Base-by-base conservation (phyloP, 2,797 vertebrate species). In the Buceros bicornis region DNA sequence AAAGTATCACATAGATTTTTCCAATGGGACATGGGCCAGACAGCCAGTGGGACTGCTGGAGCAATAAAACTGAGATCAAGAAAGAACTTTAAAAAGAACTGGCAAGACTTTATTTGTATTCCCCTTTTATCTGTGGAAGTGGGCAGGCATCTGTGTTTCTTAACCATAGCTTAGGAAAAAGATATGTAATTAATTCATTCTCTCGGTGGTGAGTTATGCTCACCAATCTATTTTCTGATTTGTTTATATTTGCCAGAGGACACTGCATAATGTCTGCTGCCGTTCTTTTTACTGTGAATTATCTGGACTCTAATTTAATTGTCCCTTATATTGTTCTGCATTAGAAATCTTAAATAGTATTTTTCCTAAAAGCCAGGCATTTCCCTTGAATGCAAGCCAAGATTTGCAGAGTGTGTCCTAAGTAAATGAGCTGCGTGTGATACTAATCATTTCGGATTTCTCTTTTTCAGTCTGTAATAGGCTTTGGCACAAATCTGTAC, bases 191-290 rank as follows among this genome's bases (percentile, higher is more conserved):
- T 79, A 67, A 67, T 90, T 85, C 31, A 67, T 90, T 85, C 31
- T 86, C 26, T 82, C 29, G 58, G 20, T 83, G 72, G 60, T 4
- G 10, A 77, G 29, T 82, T 91, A 81, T 96, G 64, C 66, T 94
- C 62, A 83, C 18, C 73, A 79, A 54, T 89, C 77, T 33, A 47
- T 91, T 90, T 94, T 96, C 82, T 79, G 60, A 80, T 96, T 90
- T 97, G 67, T 89, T 96, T 95, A 28, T 91, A 61, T 90, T 94
- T 95, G 69, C 92, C 58, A 89, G 66, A 94, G 65, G 90, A 67
- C 25, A 48, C 11, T 53, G 13, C 85, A 43, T 91, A 91, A 89
- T 92, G 54, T 53, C 73, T 87, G n/a, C 72, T 92, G 53, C 62
- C 67, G 60, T 96, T 94, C 50, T 78, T 95, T 86, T 79, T 89